phyloP scores from a whole-genome alignment of 1,140 invertebrate genomes.

The Micrasema longulum region DNA sequence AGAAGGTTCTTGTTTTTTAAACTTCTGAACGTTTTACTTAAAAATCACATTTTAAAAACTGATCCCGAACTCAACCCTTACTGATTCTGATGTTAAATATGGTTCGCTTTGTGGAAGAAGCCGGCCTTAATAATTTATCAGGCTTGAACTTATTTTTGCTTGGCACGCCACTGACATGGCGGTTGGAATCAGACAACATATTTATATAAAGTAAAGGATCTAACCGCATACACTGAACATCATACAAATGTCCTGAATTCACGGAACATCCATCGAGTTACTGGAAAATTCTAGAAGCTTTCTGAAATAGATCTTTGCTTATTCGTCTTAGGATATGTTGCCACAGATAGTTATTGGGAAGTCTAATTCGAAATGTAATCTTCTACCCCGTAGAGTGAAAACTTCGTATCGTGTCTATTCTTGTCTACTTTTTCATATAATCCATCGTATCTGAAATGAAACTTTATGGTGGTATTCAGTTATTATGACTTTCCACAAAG shows the following conservation, averaged over 20 bases:
- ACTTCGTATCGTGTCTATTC: too few relatives aligned
- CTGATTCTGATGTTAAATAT: too few relatives aligned
- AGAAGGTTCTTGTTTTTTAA: too few relatives aligned
- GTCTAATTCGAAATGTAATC: background rate
- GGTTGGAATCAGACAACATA: background rate
- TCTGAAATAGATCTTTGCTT: conserved; percentile 26
- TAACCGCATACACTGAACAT: background rate
- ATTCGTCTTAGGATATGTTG: conserved; percentile 15
- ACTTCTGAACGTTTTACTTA: too few relatives aligned
- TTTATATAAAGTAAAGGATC: background rate
- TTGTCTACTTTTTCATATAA: too few relatives aligned
- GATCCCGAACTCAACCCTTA: too few relatives aligned
- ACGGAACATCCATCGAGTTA: conserved; percentile 8
- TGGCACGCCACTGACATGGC: background rate
- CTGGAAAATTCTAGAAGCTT: conserved; percentile 27
- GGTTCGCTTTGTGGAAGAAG: background rate
- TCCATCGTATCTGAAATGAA: too few relatives aligned
- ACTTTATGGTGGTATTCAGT: too few relatives aligned
- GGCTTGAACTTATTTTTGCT: background rate
- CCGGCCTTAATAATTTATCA: background rate
- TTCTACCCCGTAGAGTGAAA: too few relatives aligned
- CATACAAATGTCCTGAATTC: conserved; percentile 14
- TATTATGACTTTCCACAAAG: too few relatives aligned
- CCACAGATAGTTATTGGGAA: background rate
- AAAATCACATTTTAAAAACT: too few relatives aligned